phyloP scores from a whole-genome alignment of 2,888 invertebrate genomes.

The Melangyna quadrimaculata region DNA sequence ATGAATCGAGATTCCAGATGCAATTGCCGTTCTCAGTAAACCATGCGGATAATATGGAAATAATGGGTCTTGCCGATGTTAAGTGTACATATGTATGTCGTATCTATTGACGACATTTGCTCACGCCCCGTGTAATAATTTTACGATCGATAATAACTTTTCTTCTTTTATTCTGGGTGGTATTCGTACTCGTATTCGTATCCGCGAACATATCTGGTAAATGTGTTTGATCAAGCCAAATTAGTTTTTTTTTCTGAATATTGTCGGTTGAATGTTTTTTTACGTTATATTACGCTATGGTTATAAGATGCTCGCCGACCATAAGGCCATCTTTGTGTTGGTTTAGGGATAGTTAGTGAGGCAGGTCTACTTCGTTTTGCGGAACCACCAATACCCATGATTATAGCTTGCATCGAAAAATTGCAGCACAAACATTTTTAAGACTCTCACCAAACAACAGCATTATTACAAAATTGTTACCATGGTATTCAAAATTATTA shows the following conservation, averaged over 20 bases:
- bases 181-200: background rate
- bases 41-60: slow-evolving; percentile 64
- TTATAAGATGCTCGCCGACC: background rate
- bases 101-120: slow-evolving; percentile 48
- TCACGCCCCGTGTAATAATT: slow-evolving; percentile 46
- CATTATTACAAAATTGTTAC: background rate
- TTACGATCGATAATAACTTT: slow-evolving; percentile 57
- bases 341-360: background rate
- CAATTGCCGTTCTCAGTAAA: slow-evolving; percentile 38
- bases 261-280: slow-evolving; percentile 22
- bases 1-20: slow-evolving; percentile 12
- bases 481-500: background rate
- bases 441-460: background rate
- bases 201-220: background rate
- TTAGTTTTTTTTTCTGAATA: slow-evolving; percentile 47
- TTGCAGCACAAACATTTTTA: background rate
- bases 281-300: background rate
- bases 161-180: slow-evolving; percentile 36
- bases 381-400: background rate
- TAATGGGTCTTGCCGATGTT: slow-evolving; percentile 40
- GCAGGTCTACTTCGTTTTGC: background rate
- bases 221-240: slow-evolving; percentile 31
- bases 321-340: background rate
- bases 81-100: background rate
- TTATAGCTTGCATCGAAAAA: background rate